A percentile compares a stretch with the other conserved stretches of the same genome.
phyloP scores from a whole-genome alignment of 2,113 vertebrate species.

The Propithecus coquereli region DNA sequence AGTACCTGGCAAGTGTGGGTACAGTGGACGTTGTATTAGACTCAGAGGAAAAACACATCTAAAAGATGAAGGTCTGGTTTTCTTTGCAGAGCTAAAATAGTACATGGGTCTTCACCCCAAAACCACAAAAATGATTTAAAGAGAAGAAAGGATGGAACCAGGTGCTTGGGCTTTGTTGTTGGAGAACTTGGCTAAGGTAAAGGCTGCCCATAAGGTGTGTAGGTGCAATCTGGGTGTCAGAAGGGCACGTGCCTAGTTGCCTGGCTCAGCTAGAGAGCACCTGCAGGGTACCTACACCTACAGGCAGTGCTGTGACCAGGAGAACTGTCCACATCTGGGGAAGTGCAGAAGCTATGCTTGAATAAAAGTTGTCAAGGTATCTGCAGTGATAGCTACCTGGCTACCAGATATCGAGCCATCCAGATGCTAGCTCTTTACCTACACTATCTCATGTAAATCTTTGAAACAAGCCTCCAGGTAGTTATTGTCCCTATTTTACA shows the following conservation, averaged over 20 bases:
- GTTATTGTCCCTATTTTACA: not conserved
- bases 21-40: too few species aligned
- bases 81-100: not conserved
- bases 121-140: not conserved
- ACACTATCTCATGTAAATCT: not conserved
- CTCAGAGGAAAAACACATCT: not conserved
- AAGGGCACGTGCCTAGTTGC: not conserved
- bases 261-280: too few species aligned
- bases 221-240: not conserved
- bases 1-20: too few species aligned
- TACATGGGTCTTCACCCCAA: not conserved
- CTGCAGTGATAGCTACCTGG: too few species aligned
- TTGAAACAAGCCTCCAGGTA: not conserved
- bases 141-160: not conserved
- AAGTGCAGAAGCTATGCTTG: not conserved
- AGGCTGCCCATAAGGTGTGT: rapidly evolving
- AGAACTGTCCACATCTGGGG: rapidly evolving
- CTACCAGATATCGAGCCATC: not conserved
- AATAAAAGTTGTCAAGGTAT: not conserved
- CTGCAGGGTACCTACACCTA: not conserved
- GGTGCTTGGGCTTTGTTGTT: not conserved
- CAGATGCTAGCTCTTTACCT: not conserved
- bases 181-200: not conserved
- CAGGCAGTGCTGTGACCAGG: rapidly evolving
- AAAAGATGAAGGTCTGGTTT: not conserved